Conservation (phyloP, 2,113 vertebrate species). For the Sphaerodactylus townsendi region DNA sequence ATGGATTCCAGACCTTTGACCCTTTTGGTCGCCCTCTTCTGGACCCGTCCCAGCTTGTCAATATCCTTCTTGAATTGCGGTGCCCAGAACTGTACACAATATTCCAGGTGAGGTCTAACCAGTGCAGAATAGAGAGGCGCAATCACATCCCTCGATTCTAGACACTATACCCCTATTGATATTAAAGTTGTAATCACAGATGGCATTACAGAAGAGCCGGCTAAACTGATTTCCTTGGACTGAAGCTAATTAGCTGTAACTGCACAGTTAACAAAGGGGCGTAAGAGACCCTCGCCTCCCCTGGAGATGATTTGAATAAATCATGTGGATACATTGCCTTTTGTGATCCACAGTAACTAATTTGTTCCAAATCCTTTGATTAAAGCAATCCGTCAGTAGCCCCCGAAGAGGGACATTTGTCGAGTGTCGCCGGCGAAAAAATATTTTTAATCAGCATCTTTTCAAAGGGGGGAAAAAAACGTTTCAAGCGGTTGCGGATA, state of each 20-base stretch:
- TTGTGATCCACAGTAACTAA: neutral
- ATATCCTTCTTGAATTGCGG: too few relatives aligned
- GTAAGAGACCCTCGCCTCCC: neutral
- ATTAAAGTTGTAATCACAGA: too few relatives aligned
- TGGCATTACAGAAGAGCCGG: neutral
- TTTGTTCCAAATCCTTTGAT: conserved; percentile 4
- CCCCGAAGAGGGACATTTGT: too few relatives aligned
- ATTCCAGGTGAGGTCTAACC: too few relatives aligned
- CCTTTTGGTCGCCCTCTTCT: too few relatives aligned
- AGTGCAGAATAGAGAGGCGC: too few relatives aligned
- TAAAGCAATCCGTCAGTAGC: neutral
- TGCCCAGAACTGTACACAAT: too few relatives aligned
- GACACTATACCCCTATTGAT: too few relatives aligned
- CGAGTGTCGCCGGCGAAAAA: neutral
- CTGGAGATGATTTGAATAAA: neutral
- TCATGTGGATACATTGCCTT: neutral
- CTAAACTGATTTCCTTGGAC: neutral
- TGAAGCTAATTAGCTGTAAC: neutral
- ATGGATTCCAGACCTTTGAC: too few relatives aligned
- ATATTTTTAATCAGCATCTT: neutral
- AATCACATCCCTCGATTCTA: too few relatives aligned
- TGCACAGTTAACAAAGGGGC: neutral
- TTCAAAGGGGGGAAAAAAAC: neutral
- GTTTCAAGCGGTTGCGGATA: neutral
- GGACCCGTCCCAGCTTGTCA: too few relatives aligned